phyloP scores from a whole-genome alignment of 1,140 invertebrate genomes.

The Trachelipus rathkii region DNA sequence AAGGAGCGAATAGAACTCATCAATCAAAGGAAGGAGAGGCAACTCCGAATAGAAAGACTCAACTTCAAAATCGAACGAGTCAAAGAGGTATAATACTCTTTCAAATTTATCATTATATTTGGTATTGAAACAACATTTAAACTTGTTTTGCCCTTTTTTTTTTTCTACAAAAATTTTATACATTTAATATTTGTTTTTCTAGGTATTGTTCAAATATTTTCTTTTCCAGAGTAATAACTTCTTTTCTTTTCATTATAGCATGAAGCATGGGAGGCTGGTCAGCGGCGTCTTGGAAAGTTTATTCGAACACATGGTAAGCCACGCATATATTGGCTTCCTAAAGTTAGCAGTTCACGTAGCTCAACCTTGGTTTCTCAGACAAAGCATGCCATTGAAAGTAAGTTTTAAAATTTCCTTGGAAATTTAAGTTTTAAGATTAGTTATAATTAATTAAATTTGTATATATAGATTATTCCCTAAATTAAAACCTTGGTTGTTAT shows the following conservation, averaged over 20 bases:
- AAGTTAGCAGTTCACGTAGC: conserved; percentile 53
- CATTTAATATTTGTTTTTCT: no score
- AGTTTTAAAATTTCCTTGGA: background rate
- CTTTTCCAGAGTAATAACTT: no score
- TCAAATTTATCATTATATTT: background rate
- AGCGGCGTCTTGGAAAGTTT: conserved; percentile 71
- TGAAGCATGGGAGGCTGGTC: conserved; percentile 78
- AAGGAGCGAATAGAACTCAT: conserved; percentile 81
- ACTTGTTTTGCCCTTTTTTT: no score
- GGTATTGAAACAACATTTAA: no score
- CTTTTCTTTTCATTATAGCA: no score
- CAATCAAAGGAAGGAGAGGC: conserved; percentile 74
- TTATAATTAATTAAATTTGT: no score
- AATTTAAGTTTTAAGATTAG: no score
- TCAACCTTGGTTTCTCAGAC: background rate
- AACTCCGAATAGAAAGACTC: conserved; percentile 80
- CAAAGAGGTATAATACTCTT: conserved; percentile 63
- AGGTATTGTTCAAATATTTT: no score
- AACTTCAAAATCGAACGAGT: conserved; percentile 85
- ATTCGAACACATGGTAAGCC: conserved; percentile 84
- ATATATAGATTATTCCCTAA: no score
- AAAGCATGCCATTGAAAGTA: background rate
- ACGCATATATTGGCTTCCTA: conserved; percentile 80
- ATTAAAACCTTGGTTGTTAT: no score
- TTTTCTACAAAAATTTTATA: no score